Evolutionary conservation across 92 coral and sea anemone species (phyloP).

Genomic region (Hydrozoanthus gracilis): DNA sequence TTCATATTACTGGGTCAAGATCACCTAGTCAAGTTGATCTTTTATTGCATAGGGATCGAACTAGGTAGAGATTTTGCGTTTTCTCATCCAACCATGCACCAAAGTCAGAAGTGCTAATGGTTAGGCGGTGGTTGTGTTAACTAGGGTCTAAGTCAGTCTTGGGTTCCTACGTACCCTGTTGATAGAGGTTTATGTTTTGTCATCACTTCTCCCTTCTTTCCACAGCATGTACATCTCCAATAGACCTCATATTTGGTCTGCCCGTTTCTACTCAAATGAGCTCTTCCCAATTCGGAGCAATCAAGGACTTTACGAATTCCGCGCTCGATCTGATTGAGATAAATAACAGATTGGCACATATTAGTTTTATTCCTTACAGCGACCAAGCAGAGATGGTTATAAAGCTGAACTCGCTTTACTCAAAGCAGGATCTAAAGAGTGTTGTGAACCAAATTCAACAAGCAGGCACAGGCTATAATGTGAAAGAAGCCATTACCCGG

Average conservation of each 20-base stretch:
- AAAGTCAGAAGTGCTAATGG: too few species aligned
- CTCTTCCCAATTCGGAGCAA: constrained; percentile 34
- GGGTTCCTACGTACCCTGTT: neutral
- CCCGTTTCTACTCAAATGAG: constrained; percentile 65
- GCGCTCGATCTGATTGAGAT: constrained; percentile 62
- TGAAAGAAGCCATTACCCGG: constrained; percentile 62
- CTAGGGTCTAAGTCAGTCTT: neutral
- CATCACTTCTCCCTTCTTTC: neutral
- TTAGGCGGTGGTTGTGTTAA: neutral
- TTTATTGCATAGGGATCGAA: too few species aligned
- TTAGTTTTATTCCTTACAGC: constrained; percentile 74
- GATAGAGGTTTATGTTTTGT: neutral
- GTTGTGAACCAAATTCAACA: constrained; percentile 48
- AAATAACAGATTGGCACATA: constrained; percentile 70
- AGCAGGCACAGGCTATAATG: constrained; percentile 58
- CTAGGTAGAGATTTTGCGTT: too few species aligned
- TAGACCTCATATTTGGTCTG: constrained; percentile 78
- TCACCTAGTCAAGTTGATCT: too few species aligned
- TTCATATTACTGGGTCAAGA: too few species aligned
- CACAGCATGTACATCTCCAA: constrained; percentile 72
- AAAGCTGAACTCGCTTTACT: constrained; percentile 59
- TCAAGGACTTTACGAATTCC: constrained; percentile 53
- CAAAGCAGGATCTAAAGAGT: constrained; percentile 42
- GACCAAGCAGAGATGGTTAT: constrained; percentile 52
- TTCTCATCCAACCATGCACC: too few species aligned